Percentiles rank a stretch among this genome's conserved stretches.
Evolutionary conservation across 2,797 vertebrate species (phyloP).

Genomic region (Monodelphis domestica): DNA sequence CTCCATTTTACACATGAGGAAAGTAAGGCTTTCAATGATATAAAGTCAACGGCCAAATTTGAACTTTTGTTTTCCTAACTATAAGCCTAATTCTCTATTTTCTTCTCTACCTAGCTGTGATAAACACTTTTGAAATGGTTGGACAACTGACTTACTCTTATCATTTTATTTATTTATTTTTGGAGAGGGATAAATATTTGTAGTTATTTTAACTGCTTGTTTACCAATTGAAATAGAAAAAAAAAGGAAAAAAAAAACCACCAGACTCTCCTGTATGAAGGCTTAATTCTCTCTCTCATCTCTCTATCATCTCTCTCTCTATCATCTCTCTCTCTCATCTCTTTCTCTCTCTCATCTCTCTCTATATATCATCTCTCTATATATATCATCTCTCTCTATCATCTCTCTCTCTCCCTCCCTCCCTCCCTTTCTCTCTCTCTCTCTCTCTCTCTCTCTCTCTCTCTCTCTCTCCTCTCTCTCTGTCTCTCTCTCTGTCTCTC

Average conservation of each 20-base stretch:
- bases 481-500: no score
- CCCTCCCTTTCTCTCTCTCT: no score
- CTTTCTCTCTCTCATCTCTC: no score
- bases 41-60: not conserved
- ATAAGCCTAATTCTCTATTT: not conserved
- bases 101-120: not conserved
- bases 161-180: no score
- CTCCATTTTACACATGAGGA: not conserved
- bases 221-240: not conserved
- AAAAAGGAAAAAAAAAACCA: no score
- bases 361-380: no score
- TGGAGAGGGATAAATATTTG: not conserved
- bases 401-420: no score
- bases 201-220: not conserved
- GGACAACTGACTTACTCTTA: no score
- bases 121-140: not conserved
- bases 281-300: no score
- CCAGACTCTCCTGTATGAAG: not conserved
- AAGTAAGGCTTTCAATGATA: not conserved
- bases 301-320: constrained; percentile 68
- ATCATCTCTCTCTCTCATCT: constrained; percentile 13
- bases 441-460: constrained; percentile 60
- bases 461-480: no score
- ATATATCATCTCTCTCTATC: no score
- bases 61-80: not conserved